Evolutionary conservation across 2,797 vertebrate genomes (phyloP).

Genomic region (Crocidura indochinensis): DNA sequence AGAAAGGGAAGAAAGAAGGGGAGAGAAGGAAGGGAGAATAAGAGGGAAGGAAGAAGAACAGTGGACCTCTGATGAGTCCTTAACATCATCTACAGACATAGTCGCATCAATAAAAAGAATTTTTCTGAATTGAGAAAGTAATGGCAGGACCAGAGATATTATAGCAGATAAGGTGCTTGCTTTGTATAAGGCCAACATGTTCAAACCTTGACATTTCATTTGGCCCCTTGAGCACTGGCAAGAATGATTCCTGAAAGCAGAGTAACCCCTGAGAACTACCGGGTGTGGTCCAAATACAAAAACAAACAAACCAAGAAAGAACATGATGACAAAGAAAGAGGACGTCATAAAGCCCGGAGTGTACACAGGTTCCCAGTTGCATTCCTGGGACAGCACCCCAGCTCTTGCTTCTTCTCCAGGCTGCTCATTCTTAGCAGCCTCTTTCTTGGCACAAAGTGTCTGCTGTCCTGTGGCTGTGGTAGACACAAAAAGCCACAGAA

Average conservation of each 20-base stretch:
- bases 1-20: too few relatives aligned
- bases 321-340: neutral
- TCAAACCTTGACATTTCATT: too few relatives aligned
- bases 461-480: neutral
- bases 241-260: too few relatives aligned
- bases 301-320: too few relatives aligned
- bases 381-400: neutral
- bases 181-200: too few relatives aligned
- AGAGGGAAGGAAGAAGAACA: neutral
- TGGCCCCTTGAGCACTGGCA: too few relatives aligned
- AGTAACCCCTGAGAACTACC: too few relatives aligned
- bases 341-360: neutral
- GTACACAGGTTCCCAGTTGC: too few relatives aligned
- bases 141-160: neutral
- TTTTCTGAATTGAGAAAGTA: constrained; percentile 2
- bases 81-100: neutral
- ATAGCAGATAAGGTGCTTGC: too few relatives aligned
- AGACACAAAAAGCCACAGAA: neutral
- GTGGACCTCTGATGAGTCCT: neutral
- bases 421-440: neutral
- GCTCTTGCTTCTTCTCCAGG: neutral
- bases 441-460: neutral
- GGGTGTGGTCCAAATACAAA: too few relatives aligned
- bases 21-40: neutral
- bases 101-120: neutral